Base-by-base conservation (phyloP, 2,888 invertebrate genomes). In the Drosophila anceps region DNA sequence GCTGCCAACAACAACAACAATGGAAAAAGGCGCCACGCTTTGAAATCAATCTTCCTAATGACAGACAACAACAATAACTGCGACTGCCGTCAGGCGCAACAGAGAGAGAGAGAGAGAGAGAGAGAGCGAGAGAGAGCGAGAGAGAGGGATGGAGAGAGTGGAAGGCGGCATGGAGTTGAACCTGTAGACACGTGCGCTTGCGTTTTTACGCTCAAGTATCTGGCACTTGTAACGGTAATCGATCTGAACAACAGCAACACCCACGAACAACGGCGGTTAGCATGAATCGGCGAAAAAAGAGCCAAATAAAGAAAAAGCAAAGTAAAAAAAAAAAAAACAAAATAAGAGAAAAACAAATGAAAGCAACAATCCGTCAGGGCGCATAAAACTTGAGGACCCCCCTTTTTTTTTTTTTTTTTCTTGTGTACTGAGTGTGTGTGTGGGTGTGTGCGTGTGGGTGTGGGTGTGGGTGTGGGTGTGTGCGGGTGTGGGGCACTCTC, bases 31-130 rank as follows among this genome's bases (percentile, higher is more conserved):
- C 80, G 80, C 71, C 69, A 78, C 69, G 84, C 72, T 75, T 84
- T 81, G 82, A 86, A 86, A 86, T 86, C 88, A 86, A 88, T 86
- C 88, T 86, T 82, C 81, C 88, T 86, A 88, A 86, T 86, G 85
- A 86, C 88, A 84, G 86, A 79, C 79, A 74, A 37, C 44, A 68
- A 64, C 46, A 69, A 57, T 55, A 65, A 51, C 24, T 33, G 29
- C 48, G 39, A 27, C 50, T 51, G 51, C 20, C 15, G 33, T 20
- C 20, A 24, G 20, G 13, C 7, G n/a, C 9, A 33, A 2, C 20
- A 35, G 9, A 51, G 29, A 13, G 6, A 27, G n/a, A 4, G 24
- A n/a, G 18, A 13, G 18, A 50, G 18, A 12, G 43, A 20, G 35
- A 35, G 33, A 7, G 9, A 10, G 55, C 2, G 44, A 15, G 48